Evolutionary conservation across 2,888 invertebrate genomes (phyloP), one percentile per base, ranked within the genome.

Genomic region (Allygus modestus): DNA sequence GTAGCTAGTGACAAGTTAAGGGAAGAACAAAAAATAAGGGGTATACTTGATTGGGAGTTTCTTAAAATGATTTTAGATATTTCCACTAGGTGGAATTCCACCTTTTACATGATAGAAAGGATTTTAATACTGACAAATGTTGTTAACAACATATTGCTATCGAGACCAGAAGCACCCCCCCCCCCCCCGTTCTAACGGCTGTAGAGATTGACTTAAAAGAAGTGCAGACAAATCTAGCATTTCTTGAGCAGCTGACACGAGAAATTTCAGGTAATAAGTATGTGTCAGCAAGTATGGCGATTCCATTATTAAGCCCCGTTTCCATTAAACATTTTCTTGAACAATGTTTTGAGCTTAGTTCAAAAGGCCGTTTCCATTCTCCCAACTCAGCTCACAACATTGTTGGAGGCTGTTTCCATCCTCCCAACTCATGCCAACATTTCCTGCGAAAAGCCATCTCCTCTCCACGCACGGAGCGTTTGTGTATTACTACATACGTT

Each of bases 261-360:
- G 58, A 81, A 31, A 31, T 83, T 17, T 83, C 83, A 26, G 65
- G 33, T 23, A 73, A 83, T 17, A 7, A 20, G 31, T 83, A 83
- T 51, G 54, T 73, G 7, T 51, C 83, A 17, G 54, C 33, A 2
- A 51, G 54, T 33, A 73, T 54, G 54, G 37, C n/a, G 15, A 83
- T 83, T 31, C 73, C 83, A n/a, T n/a, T n/a, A n/a, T n/a, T n/a
- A n/a, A n/a, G n/a, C n/a, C n/a, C n/a, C n/a, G n/a, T n/a, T n/a
- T n/a, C n/a, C n/a, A n/a, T n/a, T n/a, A n/a, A n/a, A n/a, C n/a
- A n/a, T n/a, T n/a, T n/a, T n/a, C n/a, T n/a, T n/a, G n/a, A n/a
- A n/a, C n/a, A n/a, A n/a, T n/a, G n/a, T n/a, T n/a, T n/a, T n/a
- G n/a, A n/a, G n/a, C n/a, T n/a, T n/a, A n/a, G n/a, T n/a, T n/a